Base-by-base conservation (phyloP, 2,113 vertebrate species). In the Halichoeres trimaculatus region DNA sequence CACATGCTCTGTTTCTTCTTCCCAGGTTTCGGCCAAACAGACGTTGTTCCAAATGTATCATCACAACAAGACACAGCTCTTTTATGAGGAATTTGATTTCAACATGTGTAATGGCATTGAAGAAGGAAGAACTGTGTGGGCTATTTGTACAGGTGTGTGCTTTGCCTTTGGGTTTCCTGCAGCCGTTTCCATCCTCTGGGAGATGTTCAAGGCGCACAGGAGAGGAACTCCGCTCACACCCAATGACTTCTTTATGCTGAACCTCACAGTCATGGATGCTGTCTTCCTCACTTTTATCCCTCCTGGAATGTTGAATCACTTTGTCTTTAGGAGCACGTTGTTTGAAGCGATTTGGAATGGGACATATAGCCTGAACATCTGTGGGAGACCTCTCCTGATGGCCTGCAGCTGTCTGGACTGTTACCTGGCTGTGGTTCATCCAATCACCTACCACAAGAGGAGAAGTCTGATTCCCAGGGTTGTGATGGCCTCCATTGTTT, bases 351-450 rank as follows among this genome's bases (percentile, higher is more conserved):
- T 23, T 26, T 78, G 50, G 67, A 78, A 78, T 9, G 0, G 1
- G 9, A 0, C 75, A 3, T 89, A 35, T 68, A 0, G 36, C 17
- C 50, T 93, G 3, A 88, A 22, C 48, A 0, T 20, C 0, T 79
- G 64, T 17, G 90, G 91, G 0, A 70, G 90, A 50, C 91, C 90
- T 26, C 62, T 91, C 4, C 23, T 91, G 26, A 89, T 87, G 86
- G 66, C 83, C 10, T 90, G 86, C 30, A 54, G 75, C 10, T 90
- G 89, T 64, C 26, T 92, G 9, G 92, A 93, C 80, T 90, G 88
- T 53, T 91, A 89, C 56, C 4, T 92, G 61, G 92, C 90, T n/a
- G 86, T 93, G 47, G 66, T 90, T 72, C 85, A 91, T 62, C 92
- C 92, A 2, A 54, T 93, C 38, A 48, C 30, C 61, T 92, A 91